Evolutionary conservation across 2,113 vertebrate species (phyloP).

Genomic region (Cyprinodon variegatus): DNA sequence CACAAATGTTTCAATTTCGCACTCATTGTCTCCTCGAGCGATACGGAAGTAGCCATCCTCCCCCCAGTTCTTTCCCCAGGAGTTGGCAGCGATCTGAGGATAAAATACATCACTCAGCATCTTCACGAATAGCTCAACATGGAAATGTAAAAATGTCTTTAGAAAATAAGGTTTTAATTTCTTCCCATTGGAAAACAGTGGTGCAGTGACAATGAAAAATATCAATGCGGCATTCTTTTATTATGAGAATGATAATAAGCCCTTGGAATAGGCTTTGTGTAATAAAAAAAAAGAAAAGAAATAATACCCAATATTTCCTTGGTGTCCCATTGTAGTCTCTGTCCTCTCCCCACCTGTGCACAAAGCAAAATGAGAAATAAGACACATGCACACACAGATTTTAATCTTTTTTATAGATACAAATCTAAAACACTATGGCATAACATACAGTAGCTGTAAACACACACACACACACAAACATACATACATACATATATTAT

Average conservation of each 20-base stretch:
- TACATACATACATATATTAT: too few species aligned
- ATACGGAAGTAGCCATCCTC: constrained; percentile 93
- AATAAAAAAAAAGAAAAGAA: constrained; percentile 34
- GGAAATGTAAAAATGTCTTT: background rate
- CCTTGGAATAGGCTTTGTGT: background rate
- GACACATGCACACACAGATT: background rate
- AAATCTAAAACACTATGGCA: too few species aligned
- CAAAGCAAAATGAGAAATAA: constrained; percentile 30
- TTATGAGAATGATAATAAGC: background rate
- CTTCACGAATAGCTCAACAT: background rate
- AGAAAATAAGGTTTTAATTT: background rate
- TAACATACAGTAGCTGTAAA: too few species aligned
- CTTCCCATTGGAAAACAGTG: too few species aligned
- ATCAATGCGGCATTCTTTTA: too few species aligned
- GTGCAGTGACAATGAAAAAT: too few species aligned
- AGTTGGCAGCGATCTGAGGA: constrained; percentile 91
- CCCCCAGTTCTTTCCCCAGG: constrained; percentile 95
- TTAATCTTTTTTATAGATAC: too few species aligned
- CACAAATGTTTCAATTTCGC: constrained; percentile 94
- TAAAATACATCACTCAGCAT: background rate
- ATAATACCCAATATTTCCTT: constrained; percentile 93
- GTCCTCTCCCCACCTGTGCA: constrained; percentile 92
- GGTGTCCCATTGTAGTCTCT: constrained; percentile 78
- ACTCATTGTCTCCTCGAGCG: constrained; percentile 90
- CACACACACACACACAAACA: too few species aligned